Evolutionary conservation across 2,888 invertebrate genomes (phyloP), one percentile per base, ranked within the genome.

Genomic region (Pteria penguin): DNA sequence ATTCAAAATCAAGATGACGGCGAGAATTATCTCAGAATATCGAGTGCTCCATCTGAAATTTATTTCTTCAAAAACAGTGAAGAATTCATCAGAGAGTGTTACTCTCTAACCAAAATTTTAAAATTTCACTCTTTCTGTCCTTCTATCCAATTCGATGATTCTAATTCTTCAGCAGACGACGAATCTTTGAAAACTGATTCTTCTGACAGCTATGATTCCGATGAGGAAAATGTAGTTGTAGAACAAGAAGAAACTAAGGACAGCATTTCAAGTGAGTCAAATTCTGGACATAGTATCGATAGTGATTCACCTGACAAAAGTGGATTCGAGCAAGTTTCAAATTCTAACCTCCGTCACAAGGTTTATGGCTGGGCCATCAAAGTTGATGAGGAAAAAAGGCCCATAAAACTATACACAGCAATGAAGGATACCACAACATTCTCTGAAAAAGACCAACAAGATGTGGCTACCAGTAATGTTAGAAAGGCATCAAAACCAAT

Each of bases 1-100:
- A 36, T 67, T n/a, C 1, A n/a, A n/a, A 11, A 36, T 5, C 18
- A 54, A 4, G 29, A 27, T 5, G 26, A 61, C 1, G 29, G 14
- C 27, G 66, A 60, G 2, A 32, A 66, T 52, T 67, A 45, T n/a
- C 67, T 74, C 11, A 24, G 78, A 29, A 73, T 78, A 33, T 78
- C 78, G 4, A 71, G 71, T 31, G 74, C 74, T 11, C 60, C 67
- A 11, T 55, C 57, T 31, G 78, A 78, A 63, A 75, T 74, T 32
- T 26, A 61, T 32, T 65, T 71, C 27, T 62, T 78, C 8, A 54
- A 65, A 45, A 68, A 36, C 5, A n/a, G 67, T 18, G 71, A 71
- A 27, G 62, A 62, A n/a, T 63, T 75, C 0, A 58, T 33, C 29
- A 60, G 68, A 22, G 78, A 78, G 58, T 69, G 70, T 18, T 78